Conservation (phyloP, 53 echinoderm and acorn worm species). For the Paracentrotus lividus region DNA sequence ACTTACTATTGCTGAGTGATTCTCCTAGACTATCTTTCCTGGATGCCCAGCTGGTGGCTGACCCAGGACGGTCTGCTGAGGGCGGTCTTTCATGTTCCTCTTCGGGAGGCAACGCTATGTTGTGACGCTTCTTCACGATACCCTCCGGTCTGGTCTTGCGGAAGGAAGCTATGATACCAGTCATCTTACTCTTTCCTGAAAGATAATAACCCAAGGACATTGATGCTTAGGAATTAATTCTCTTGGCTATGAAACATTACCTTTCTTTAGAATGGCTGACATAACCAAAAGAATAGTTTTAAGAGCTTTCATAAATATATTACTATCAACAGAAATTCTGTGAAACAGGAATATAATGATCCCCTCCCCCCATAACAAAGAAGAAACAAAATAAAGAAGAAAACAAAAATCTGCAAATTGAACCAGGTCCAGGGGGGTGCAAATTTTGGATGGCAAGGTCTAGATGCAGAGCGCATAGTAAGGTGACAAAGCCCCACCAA, state of each 20-base stretch:
- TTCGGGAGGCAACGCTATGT: constrained; percentile 6
- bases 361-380: too few relatives aligned
- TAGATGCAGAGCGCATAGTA: too few relatives aligned
- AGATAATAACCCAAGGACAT: neutral
- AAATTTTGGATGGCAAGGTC: too few relatives aligned
- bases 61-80: constrained; percentile 46
- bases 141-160: constrained; percentile 63
- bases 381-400: too few relatives aligned
- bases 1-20: constrained; percentile 57
- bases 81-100: constrained; percentile 41
- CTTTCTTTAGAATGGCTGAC: too few relatives aligned
- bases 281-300: too few relatives aligned
- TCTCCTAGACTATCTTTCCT: constrained; percentile 69
- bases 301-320: too few relatives aligned
- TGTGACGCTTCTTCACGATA: constrained; percentile 55
- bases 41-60: constrained; percentile 65
- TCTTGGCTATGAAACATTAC: neutral
- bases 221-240: neutral
- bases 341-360: too few relatives aligned
- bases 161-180: constrained; percentile 63
- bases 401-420: too few relatives aligned
- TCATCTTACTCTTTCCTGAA: constrained; percentile 61
- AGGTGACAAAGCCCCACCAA: too few relatives aligned
- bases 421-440: too few relatives aligned
- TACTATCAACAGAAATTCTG: too few relatives aligned